Base-by-base conservation (phyloP, 2,797 vertebrate genomes). In the Premnoplex brunnescens region DNA sequence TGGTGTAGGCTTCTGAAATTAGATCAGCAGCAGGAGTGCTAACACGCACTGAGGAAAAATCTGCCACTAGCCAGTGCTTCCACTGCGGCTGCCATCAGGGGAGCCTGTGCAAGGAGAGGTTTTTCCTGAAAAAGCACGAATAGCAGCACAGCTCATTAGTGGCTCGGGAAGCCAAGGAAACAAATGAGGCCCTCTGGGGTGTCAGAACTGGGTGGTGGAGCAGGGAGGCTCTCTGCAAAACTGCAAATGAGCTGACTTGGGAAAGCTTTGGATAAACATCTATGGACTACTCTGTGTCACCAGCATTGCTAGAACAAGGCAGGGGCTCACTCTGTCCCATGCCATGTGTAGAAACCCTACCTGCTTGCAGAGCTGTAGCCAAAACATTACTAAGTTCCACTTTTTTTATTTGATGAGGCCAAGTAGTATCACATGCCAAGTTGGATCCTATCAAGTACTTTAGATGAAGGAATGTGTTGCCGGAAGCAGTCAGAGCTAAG, bases 401-500 rank as follows among this genome's bases (percentile, higher is more conserved):
- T 54, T 27, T 46, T 71, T 88, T 73, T 76, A 15, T 71, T 46
- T 81, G 28, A 78, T 74, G 60, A 92, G 51, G 60, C 32, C 44
- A 48, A 34, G 23, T 88, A 73, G 41, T 71, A 36, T 78, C 37
- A 24, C 20, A 10, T 71, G 93, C 86, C 63, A 89, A 46, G 32
- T 8, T 94, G 90, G 51, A 86, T 76, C 72, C 69, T 87, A 41
- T 27, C 12, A 44, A 39, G 79, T 91, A 56, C 76, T 95, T 95
- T 24, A 83, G 76, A 46, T 59, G 86, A 93, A 94, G 63, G 30
- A 59, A 39, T 28, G 12, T 72, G n/a, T 85, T 91, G 55, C 81
- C 79, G 78, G 73, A 94, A 91, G 28, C 4, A 3, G 41, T 75
- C 39, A 52, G 69, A 89, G 39, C 75, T 81, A 80, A 93, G 54